Conservation (phyloP, 2,888 invertebrate genomes). For the Fissipunctia ypsillon region DNA sequence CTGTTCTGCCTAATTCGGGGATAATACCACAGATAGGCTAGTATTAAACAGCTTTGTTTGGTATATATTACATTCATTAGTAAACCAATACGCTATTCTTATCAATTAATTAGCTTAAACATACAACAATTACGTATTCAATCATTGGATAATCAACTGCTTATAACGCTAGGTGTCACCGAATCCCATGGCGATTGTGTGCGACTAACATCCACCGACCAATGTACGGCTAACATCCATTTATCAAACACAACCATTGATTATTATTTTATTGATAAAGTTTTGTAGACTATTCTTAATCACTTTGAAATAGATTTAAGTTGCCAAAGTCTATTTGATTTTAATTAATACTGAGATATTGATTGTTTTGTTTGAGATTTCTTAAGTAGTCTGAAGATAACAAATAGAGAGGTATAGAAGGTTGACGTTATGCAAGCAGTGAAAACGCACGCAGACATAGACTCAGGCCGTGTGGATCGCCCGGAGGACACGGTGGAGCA, state of each 20-base stretch:
- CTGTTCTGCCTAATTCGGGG: not conserved
- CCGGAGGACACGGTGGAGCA: too few relatives aligned
- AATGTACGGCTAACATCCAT: constrained; percentile 19
- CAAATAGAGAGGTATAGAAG: not conserved
- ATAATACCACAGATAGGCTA: too few relatives aligned
- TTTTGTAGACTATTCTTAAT: constrained; percentile 30
- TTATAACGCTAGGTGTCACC: not conserved
- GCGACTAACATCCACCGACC: constrained; percentile 8
- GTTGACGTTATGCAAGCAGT: too few relatives aligned
- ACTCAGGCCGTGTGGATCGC: too few relatives aligned
- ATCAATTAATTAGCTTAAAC: constrained; percentile 25
- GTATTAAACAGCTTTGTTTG: not conserved
- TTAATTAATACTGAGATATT: constrained; percentile 25
- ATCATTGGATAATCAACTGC: constrained; percentile 32
- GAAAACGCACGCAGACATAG: too few relatives aligned
- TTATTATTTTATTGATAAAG: constrained; percentile 47
- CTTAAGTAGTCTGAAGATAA: not conserved
- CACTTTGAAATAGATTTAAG: constrained; percentile 40
- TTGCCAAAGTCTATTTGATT: constrained; percentile 17
- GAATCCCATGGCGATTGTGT: constrained; percentile 9
- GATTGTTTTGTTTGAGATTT: constrained; percentile 31
- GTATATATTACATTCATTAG: constrained; percentile 26
- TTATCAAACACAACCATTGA: constrained; percentile 14
- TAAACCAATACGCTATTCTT: not conserved
- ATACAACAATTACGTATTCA: constrained; percentile 20